Percentiles rank a stretch among this genome's conserved stretches.
Evolutionary conservation across 2,888 invertebrate genomes (phyloP).

Genomic region (Habroteleia sp.): DNA sequence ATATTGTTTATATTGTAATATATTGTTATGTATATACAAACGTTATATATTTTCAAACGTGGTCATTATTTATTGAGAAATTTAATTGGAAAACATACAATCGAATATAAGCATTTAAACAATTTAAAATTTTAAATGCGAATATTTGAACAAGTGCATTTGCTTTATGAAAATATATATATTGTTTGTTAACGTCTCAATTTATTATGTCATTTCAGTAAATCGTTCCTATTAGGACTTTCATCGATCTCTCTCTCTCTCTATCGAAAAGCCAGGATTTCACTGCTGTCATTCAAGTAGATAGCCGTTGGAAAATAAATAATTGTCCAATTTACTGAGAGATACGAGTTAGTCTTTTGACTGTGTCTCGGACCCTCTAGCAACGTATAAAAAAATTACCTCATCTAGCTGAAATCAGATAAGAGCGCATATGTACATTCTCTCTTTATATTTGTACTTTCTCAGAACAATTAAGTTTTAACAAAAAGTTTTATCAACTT

Average conservation of each 20-base stretch:
- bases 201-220: slow-evolving; percentile 71
- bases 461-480: too few relatives aligned
- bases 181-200: slow-evolving; percentile 64
- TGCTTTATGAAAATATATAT: slow-evolving; percentile 12
- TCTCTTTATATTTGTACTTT: too few relatives aligned
- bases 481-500: too few relatives aligned
- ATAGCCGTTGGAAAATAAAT: slow-evolving; percentile 70
- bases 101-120: too few relatives aligned
- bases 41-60: too few relatives aligned
- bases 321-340: slow-evolving; percentile 73
- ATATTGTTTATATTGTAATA: too few relatives aligned
- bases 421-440: background rate
- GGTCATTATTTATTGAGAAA: too few relatives aligned
- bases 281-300: slow-evolving; percentile 41
- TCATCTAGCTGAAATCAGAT: slow-evolving; percentile 67
- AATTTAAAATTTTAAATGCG: too few relatives aligned
- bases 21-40: too few relatives aligned
- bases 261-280: slow-evolving; percentile 63
- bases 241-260: too few relatives aligned
- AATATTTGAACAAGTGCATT: too few relatives aligned
- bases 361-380: slow-evolving; percentile 57
- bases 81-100: too few relatives aligned
- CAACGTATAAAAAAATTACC: slow-evolving; percentile 64
- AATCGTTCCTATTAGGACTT: slow-evolving; percentile 66
- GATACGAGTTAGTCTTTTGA: slow-evolving; percentile 60